Evolutionary conservation across 2,888 invertebrate genomes (phyloP).

Genomic region (Spisula subtruncata): DNA sequence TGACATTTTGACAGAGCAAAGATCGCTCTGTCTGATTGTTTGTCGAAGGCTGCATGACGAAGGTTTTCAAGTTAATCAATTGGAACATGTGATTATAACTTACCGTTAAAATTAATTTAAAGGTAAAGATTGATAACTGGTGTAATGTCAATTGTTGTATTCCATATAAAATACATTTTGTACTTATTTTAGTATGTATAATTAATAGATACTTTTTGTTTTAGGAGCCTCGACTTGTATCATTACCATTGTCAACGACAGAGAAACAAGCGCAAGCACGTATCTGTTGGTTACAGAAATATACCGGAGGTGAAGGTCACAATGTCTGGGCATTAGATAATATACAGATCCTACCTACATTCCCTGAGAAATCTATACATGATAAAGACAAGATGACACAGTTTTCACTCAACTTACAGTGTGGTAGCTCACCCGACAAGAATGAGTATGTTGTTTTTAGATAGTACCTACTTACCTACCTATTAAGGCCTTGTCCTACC

Average conservation of each 20-base stretch:
- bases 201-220: constrained; percentile 1
- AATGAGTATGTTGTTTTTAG: constrained; percentile 73
- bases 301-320: constrained; percentile 78
- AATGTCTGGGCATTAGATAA: constrained; percentile 87
- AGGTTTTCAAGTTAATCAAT: no score
- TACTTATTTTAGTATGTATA: no score
- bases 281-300: constrained; percentile 87
- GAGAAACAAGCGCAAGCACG: constrained; percentile 73
- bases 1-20: no score
- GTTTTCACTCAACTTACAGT: constrained; percentile 84
- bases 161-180: no score
- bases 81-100: no score
- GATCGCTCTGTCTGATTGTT: no score
- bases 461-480: no score
- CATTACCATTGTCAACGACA: constrained; percentile 78
- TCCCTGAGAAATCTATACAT: constrained; percentile 73
- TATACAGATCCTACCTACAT: constrained; percentile 82
- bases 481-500: no score
- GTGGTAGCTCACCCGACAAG: constrained; percentile 77
- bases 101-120: no score
- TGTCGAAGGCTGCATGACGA: no score
- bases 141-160: no score
- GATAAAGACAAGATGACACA: constrained; percentile 80
- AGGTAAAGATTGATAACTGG: no score
- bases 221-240: constrained; percentile 82